Base-by-base conservation (phyloP, 23 tunicate species). In the Oikopleura albicans region DNA sequence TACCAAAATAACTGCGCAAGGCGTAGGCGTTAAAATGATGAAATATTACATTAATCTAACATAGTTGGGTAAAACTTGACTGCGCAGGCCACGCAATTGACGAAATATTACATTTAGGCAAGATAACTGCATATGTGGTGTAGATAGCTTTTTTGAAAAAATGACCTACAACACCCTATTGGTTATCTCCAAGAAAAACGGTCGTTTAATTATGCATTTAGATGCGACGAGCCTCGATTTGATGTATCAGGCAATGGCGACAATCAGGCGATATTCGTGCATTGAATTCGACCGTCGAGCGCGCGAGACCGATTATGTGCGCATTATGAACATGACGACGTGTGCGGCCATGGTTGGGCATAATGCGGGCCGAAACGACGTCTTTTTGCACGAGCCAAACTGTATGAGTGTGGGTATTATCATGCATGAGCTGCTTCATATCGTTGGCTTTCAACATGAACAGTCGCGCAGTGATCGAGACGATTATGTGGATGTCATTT, bases 371-470 rank as follows among this genome's bases (percentile, higher is more conserved):
- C 85, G 66, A 84, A 84, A 71, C 39, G 27, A 33, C 22, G 63
- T 49, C 12, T 49, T 8, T 49, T 22, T 49, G 12, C 63, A 49
- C 63, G 89, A 86, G 39, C 99, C 99, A 63, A 91, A 91, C 41
- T 95, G 99, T 83, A 89, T 95, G 16, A 56, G 88, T 22, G 88
- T 86, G 41, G 99, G 99, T 39, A 87, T 95, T 39, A 87, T 85
- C 75, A 85, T 88, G 34, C 99, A 95, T 89, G 99, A 95, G 75
- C 84, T 95, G 39, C 88, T 95, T 91, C 99, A 95, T 75, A 91
- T 92, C 33, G 90, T 91, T 39, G 99, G 99, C 40, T 95, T 95
- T 75, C 96, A 95, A 75, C 99, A 95, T 86, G 99, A 95, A 91
- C 99, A 95, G 83, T 91, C 99, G 1, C 41, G 99, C 40, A 87